These are phyloP conservation scores for Caenorhabditis sp. DNA, from an alignment of 2,888 invertebrate genomes.

Conservation along the genomic window DNA sequence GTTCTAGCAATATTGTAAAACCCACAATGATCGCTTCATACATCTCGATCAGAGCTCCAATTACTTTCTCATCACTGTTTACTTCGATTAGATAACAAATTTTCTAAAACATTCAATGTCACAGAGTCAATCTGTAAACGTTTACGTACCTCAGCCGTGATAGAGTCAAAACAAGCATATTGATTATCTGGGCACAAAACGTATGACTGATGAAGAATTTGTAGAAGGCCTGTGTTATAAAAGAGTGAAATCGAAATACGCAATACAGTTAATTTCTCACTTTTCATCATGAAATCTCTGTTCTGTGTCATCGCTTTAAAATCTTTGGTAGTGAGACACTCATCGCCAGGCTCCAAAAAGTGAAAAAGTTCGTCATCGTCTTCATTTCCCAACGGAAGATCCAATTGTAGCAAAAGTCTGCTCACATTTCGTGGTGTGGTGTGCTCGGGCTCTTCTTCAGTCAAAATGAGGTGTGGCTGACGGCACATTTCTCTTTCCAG, in stretches of 20 bases:
- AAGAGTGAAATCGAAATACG: not conserved
- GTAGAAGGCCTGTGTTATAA: constrained; percentile 8
- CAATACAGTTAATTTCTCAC: not conserved
- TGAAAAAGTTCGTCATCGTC: constrained; percentile 31
- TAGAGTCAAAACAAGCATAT: constrained; percentile 28
- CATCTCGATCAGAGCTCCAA: constrained; percentile 34
- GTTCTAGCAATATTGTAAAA: not conserved
- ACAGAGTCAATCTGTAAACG: not conserved
- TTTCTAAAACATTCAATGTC: constrained; percentile 16
- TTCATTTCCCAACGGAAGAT: constrained; percentile 21
- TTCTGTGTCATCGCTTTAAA: constrained; percentile 9
- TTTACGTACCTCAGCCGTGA: constrained; percentile 41
- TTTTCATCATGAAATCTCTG: constrained; percentile 38
- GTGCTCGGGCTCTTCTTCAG: constrained; percentile 24
- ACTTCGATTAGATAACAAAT: constrained; percentile 34
- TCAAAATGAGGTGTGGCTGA: constrained; percentile 15
- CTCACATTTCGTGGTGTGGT: constrained; percentile 5
- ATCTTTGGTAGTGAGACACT: not conserved
- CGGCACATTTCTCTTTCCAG: constrained; percentile 35
- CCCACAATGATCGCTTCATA: constrained; percentile 41
- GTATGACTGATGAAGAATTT: constrained; percentile 28
- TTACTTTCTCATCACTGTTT: constrained; percentile 19
- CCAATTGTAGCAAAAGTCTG: constrained; percentile 11
- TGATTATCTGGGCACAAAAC: constrained; percentile 36
- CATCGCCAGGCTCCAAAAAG: constrained; percentile 9